These are phyloP conservation scores for Smutsia temminckii DNA, from an alignment of 2,797 vertebrate species.

Conservation along the genomic window DNA sequence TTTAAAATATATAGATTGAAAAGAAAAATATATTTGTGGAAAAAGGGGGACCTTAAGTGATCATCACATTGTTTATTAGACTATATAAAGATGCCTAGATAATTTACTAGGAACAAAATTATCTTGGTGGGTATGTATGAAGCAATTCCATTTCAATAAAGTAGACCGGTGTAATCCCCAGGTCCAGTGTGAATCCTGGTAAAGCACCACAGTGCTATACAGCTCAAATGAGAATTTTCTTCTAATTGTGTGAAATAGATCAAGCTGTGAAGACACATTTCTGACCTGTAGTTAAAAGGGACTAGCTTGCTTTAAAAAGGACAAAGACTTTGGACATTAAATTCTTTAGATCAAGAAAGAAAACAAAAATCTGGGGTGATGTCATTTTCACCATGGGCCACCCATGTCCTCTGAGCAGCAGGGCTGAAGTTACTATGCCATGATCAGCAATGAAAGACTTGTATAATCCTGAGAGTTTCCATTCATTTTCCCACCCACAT, in stretches of 20 bases:
- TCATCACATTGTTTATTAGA: not conserved
- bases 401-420: not conserved
- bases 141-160: not conserved
- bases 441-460: not conserved
- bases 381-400: not conserved
- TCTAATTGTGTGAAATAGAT: not conserved
- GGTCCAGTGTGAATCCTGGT: not conserved
- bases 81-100: not conserved
- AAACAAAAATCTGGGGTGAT: not conserved
- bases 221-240: conserved; percentile 8
- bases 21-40: conserved; percentile 6
- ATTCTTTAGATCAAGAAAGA: conserved; percentile 46
- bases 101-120: not conserved
- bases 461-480: not conserved
- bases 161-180: not conserved
- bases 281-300: not conserved
- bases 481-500: not conserved
- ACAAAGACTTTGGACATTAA: not conserved
- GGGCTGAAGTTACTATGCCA: not conserved
- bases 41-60: not conserved
- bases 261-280: not conserved
- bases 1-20: not conserved
- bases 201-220: not conserved
- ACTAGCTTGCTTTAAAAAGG: not conserved
- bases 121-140: not conserved